Percentiles rank a stretch among this genome's conserved stretches.
These are phyloP conservation scores for Platycercus adscitus DNA, from an alignment of 2,113 vertebrate genomes.

Conservation along the genomic window DNA sequence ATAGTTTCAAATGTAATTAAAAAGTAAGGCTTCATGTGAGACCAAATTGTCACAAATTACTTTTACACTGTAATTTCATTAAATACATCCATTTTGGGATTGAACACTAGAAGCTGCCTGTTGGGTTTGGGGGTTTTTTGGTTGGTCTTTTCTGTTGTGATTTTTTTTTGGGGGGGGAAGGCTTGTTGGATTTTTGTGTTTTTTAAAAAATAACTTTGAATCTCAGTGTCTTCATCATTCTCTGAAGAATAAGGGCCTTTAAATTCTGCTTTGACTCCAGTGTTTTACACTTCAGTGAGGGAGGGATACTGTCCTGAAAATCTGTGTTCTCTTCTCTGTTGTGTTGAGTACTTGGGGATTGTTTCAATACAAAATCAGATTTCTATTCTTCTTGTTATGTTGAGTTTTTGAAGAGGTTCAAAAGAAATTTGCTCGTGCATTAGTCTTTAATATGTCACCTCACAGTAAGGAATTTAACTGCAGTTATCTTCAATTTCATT, in stretches of 20 bases:
- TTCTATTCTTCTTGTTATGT: not conserved
- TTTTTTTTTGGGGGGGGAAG: too few species aligned
- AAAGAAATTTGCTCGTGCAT: not conserved
- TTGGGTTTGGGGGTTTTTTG: not conserved
- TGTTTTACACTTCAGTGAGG: not conserved
- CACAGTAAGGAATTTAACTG: not conserved
- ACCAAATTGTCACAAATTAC: not conserved
- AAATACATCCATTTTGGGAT: not conserved
- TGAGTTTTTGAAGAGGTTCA: not conserved
- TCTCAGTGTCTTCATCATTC: not conserved
- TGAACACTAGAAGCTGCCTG: not conserved
- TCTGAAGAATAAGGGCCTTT: not conserved
- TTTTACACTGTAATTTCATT: not conserved
- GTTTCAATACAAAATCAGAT: not conserved
- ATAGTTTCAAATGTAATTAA: not conserved
- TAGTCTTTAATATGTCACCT: not conserved
- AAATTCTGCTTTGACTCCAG: not conserved
- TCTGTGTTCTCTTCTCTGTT: not conserved
- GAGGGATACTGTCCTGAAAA: not conserved
- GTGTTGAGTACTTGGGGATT: not conserved
- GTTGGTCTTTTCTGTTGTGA: too few species aligned
- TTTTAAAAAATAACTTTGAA: not conserved
- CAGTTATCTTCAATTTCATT: not conserved
- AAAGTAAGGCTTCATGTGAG: not conserved
- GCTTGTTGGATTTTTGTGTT: not conserved